Evolutionary conservation across 53 echinoderm and acorn worm species (phyloP), one percentile per base, ranked within the genome.

Genomic region (Hippasteria phrygiana): DNA sequence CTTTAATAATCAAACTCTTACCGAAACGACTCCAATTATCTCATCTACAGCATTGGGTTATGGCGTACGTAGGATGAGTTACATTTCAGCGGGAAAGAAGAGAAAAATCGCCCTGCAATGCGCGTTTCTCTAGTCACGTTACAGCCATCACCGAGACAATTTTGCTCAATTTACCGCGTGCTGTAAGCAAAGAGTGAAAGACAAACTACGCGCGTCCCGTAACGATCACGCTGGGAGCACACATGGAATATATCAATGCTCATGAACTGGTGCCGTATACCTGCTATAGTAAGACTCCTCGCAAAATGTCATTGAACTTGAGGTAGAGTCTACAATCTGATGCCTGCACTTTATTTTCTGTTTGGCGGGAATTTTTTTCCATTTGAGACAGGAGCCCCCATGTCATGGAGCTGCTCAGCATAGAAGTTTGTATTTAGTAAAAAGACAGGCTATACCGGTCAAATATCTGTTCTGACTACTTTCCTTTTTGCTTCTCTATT

Each of bases 301-400:
- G 39, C 38, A 1, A 54, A 59, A 77, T 79, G 79, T 79, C 79
- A 79, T 40, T 79, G 79, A 79, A 79, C 79, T 59, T 79, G 79
- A 79, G 62, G 41, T 46, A 54, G 54, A 24, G 20, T 8, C n/a
- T 20, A 24, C 59, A 59, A 24, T 59, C 1, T 59, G 59, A 22
- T n/a, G n/a, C n/a, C n/a, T n/a, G n/a, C n/a, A n/a, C n/a, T n/a
- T 8, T 24, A 8, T 59, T 4, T 0, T 59, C 22, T 59, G 22
- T 20, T 59, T 59, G 7, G 24, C 2, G 0, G 7, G 59, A 24
- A 2, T 9, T 3, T 24, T 24, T 59, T 59, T 59, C 6, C 59
- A 22, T 3, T 59, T 59, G 22, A 24, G 59, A 59, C 26, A 18
- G 51, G 59, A 59, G 26, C 59, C 8, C 4, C 22, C 3, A n/a